A percentile compares a stretch with the other conserved stretches of the same genome.
Conservation (phyloP, 2,113 vertebrate genomes). For the Pipa parva region DNA sequence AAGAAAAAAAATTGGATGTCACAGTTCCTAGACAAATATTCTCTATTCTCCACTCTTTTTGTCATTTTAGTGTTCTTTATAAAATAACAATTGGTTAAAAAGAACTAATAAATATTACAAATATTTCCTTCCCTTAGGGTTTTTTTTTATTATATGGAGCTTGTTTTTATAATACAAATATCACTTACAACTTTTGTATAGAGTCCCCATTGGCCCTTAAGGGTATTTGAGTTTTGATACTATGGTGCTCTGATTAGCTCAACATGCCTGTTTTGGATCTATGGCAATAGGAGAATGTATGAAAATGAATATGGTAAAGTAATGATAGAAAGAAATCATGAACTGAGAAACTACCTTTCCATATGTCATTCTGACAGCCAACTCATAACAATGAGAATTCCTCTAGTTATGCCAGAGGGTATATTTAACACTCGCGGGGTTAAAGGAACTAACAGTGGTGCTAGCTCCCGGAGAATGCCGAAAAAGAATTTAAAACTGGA, state of each 20-base stretch:
- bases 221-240: constrained; percentile 18
- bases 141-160: no score
- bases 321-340: constrained; percentile 31
- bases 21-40: no score
- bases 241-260: constrained; percentile 27
- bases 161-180: neutral
- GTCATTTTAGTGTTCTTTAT: no score
- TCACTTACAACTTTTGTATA: neutral
- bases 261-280: constrained; percentile 11
- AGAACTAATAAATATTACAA: no score
- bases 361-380: constrained; percentile 40
- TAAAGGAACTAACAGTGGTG: constrained; percentile 31
- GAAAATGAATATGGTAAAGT: constrained; percentile 25
- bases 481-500: constrained; percentile 32
- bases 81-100: no score
- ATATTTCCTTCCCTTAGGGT: no score
- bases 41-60: no score
- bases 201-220: constrained; percentile 9
- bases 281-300: constrained; percentile 15
- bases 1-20: no score
- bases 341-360: constrained; percentile 24
- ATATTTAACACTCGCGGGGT: constrained; percentile 42
- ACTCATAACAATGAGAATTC: constrained; percentile 40
- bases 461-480: constrained; percentile 29
- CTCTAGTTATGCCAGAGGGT: constrained; percentile 42